Evolutionary conservation across 2,888 invertebrate genomes (phyloP), one percentile per base, ranked within the genome.

Genomic region (Melanchra persicariae): DNA sequence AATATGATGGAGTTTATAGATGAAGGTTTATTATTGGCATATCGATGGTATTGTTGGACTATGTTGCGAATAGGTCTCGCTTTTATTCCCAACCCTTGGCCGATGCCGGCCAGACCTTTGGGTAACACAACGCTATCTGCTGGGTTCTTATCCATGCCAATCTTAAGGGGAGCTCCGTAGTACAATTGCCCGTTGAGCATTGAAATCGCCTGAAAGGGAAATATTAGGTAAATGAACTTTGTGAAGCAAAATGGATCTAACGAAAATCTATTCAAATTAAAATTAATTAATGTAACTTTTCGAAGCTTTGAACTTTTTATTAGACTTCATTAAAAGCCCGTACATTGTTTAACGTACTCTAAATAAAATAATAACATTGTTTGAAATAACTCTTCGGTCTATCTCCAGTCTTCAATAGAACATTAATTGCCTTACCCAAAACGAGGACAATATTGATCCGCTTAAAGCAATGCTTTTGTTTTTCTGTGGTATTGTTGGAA

Each of bases 161-260:
- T 86, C 77, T 88, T 90, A 6, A 95, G 83, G 1, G 70, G 71
- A 51, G 76, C 69, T 0, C 94, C 94, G 67, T 92, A 92, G 61
- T 87, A 89, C 8, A 71, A 78, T 84, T 93, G 92, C 0, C 89
- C 90, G 63, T 95, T 88, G 0, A 95, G 83, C 94, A 95, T 92
- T 34, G 95, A 92, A 51, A 95, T 84, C 0, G 95, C 95, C 95
- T 95, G 91, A 66, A 93, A 93, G 12, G 5, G 6, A 74, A 65
- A 79, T 40, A 47, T 45, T 30, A 30, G 3, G 1, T 70, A 47
- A n/a, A 54, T n/a, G 17, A 9, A 54, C 8, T 72, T 22, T 2
- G 19, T 19, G 4, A 71, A 47, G 22, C 30, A 43, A 45, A 12
- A 24, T 8, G 37, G 15, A 2, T 37, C 43, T 8, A 43, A 30